Evolutionary conservation across 2,113 vertebrate species (phyloP).

Genomic region (Dicentrarchus labrax): DNA sequence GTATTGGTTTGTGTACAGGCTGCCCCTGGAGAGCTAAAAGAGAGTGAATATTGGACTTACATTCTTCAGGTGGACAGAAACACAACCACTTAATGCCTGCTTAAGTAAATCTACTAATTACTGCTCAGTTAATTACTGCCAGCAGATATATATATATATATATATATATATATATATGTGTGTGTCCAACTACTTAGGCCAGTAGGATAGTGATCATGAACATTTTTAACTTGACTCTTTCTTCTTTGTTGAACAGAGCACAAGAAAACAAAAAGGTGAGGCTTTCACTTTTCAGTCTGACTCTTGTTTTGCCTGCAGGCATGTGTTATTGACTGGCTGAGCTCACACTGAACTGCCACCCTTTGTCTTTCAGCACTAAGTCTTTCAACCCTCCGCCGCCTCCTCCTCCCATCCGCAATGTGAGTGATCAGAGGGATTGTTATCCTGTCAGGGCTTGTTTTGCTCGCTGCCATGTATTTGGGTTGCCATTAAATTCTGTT

Average conservation of each 20-base stretch:
- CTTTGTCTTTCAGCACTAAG: constrained; percentile 65
- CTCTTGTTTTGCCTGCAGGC: not conserved
- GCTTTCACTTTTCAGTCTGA: not conserved
- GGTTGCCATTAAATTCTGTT: constrained; percentile 25
- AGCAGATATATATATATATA: not conserved
- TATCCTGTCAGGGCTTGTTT: constrained; percentile 43
- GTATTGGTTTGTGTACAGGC: not conserved
- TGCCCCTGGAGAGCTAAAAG: not conserved
- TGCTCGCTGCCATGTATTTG: constrained; percentile 14
- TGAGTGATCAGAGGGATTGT: constrained; percentile 75
- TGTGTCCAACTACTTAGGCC: not conserved
- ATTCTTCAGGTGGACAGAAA: constrained; percentile 5
- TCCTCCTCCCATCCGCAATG: constrained; percentile 75
- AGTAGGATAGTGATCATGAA: not conserved
- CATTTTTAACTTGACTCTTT: not conserved
- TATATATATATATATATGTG: too few species aligned
- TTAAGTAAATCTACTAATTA: not conserved
- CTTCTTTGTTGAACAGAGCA: constrained; percentile 61
- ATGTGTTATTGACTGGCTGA: constrained; percentile 5
- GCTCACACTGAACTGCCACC: constrained; percentile 26
- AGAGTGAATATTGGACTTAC: not conserved
- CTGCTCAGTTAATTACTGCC: not conserved
- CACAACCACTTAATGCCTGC: not conserved
- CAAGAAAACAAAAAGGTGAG: constrained; percentile 76
- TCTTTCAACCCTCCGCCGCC: constrained; percentile 68